These are phyloP conservation scores for Hystrix brachyura DNA, from an alignment of 2,113 vertebrate species.

Conservation along the genomic window DNA sequence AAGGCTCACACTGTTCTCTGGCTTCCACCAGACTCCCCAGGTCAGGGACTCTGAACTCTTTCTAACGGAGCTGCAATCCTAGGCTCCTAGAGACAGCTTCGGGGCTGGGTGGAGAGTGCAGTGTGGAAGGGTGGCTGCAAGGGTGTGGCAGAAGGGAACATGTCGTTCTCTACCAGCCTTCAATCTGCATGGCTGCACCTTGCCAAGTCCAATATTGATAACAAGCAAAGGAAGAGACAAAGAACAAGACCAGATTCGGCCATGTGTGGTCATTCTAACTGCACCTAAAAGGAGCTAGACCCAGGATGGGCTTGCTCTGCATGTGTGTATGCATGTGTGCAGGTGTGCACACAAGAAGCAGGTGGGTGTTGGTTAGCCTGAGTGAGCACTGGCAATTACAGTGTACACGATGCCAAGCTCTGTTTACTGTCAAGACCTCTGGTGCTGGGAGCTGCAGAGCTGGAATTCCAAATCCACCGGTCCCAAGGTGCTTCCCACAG, in stretches of 20 bases:
- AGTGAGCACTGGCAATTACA: background rate
- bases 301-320: background rate
- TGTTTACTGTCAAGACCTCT: background rate
- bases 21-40: background rate
- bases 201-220: conserved; percentile 83
- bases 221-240: background rate
- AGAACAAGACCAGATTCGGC: conserved; percentile 54
- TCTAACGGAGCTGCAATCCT: background rate
- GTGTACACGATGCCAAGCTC: background rate
- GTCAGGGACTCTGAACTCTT: background rate
- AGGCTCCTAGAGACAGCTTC: background rate
- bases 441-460: background rate
- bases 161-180: conserved; percentile 51
- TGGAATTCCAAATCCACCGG: background rate
- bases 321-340: no score
- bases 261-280: background rate
- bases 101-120: background rate
- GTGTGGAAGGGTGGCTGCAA: background rate
- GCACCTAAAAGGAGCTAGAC: background rate
- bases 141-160: conserved; percentile 62
- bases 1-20: background rate
- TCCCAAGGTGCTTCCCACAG: background rate
- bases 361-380: background rate
- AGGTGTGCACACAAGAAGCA: background rate
- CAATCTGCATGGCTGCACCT: conserved; percentile 49